A percentile compares a stretch with the other conserved stretches of the same genome.
Evolutionary conservation across 2,888 invertebrate genomes (phyloP).

Genomic region (Ferdinandea cuprea): DNA sequence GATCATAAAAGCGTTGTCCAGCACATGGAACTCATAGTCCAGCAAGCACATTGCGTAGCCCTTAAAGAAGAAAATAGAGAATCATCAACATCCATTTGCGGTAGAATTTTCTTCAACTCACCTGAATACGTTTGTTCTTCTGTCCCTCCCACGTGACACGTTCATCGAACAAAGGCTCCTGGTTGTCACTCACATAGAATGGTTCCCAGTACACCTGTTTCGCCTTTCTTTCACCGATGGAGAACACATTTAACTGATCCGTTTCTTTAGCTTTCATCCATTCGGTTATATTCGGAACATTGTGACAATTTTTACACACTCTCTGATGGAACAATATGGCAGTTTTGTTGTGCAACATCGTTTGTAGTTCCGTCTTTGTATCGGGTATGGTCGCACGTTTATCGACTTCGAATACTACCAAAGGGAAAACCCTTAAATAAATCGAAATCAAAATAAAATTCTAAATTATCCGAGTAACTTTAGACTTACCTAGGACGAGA

Average conservation of each 20-base stretch:
- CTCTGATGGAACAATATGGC: slow-evolving; percentile 77
- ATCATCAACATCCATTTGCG: not conserved
- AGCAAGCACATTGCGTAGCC: slow-evolving; percentile 93
- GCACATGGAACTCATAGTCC: slow-evolving; percentile 94
- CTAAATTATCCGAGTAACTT: not conserved
- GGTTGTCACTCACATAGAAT: slow-evolving; percentile 94
- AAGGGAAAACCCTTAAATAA: slow-evolving; percentile 87
- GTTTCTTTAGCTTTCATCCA: slow-evolving; percentile 74
- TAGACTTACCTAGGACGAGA: slow-evolving; percentile 24
- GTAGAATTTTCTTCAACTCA: slow-evolving; percentile 43
- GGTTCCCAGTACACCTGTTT: slow-evolving; percentile 93
- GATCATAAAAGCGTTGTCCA: slow-evolving; percentile 94
- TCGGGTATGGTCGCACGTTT: slow-evolving; percentile 71
- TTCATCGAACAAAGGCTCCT: slow-evolving; percentile 94
- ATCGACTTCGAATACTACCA: slow-evolving; percentile 92
- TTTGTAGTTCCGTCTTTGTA: slow-evolving; percentile 77
- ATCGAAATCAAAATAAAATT: not conserved
- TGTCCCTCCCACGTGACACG: slow-evolving; percentile 96
- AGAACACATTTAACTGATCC: slow-evolving; percentile 83
- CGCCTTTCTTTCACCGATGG: slow-evolving; percentile 89
- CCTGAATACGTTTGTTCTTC: slow-evolving; percentile 81
- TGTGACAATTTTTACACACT: slow-evolving; percentile 77
- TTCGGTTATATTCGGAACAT: slow-evolving; percentile 71
- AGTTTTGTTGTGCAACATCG: slow-evolving; percentile 58
- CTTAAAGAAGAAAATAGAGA: slow-evolving; percentile 83